These are phyloP conservation scores for Phaethon lepturus DNA, from an alignment of 2,113 vertebrate species.

Conservation along the genomic window DNA sequence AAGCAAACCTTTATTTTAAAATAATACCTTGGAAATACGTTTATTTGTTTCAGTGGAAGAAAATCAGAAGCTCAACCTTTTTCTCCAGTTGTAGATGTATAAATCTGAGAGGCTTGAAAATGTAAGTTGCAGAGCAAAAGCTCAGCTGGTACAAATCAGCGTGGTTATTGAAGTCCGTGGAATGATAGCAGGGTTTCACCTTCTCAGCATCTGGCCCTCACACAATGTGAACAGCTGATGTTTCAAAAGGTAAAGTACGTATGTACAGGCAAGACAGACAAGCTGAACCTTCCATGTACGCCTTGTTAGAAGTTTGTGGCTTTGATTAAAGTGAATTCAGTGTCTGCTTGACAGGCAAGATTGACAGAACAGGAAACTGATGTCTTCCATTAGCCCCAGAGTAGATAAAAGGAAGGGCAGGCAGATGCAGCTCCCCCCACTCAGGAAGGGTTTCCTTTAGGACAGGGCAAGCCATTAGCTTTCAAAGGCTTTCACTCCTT, in stretches of 20 bases:
- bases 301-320: conserved; percentile 22
- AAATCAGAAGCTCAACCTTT: background rate
- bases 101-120: background rate
- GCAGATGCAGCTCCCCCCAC: background rate
- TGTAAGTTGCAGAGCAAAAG: background rate
- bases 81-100: background rate
- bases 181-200: background rate
- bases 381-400: conserved; percentile 34
- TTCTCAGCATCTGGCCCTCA: background rate
- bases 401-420: conserved; percentile 22
- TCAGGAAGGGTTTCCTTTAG: conserved; percentile 7
- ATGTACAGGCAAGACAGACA: background rate
- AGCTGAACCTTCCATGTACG: background rate
- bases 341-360: conserved; percentile 6
- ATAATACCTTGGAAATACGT: background rate
- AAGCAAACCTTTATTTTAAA: background rate
- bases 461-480: background rate
- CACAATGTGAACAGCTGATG: background rate
- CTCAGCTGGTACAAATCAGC: conserved; percentile 5
- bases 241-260: background rate
- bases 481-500: conserved; percentile 11
- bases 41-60: background rate
- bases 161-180: background rate
- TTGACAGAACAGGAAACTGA: conserved; percentile 31
- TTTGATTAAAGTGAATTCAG: conserved; percentile 35